Base-by-base conservation (phyloP, 1,140 invertebrate species). In the Reticulitermes speratus region DNA sequence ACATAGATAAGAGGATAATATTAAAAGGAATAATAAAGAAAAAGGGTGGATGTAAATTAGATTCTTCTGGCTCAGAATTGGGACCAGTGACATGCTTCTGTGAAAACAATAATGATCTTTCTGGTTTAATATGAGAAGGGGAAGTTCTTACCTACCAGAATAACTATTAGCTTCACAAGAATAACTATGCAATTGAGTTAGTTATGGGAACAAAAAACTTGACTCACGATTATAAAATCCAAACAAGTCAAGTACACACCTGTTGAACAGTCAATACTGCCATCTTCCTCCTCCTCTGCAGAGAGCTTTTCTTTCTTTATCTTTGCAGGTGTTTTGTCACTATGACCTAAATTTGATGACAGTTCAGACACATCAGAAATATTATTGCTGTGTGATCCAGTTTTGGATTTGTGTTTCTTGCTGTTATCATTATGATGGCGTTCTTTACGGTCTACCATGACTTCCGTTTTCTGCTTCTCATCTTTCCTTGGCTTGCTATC, bases 251-350 rank as follows among this genome's bases (percentile, higher is more conserved):
- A 55, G 52, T 55, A 21, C 87, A 90, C 91, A 93, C 94, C 94
- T 89, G 94, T 94, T 87, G 91, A 93, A 90, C 93, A 93, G 88
- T 94, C 93, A 85, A 94, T 94, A 85, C 93, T 93, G 87, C 93
- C 93, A 87, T 92, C 91, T 52, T 88, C 87, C 81, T 88, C 86
- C 19, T 83, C 44, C 19, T 85, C 44, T 86, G 83, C n/a, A 32
- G 86, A 87, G 23, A 81, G 48, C 85, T 88, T 84, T 38, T 55
- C 87, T 52, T 75, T 87, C n/a, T 48, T 85, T 75, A 38, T 30
- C 12, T 23, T 85, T 0, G 23, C 19, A 30, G 83, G 6, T 2
- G 0, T 84, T 12, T 84, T 84, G 32, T 52, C 48, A 44, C 6
- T 23, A 32, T 30, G 7, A 30, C n/a, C 65, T 84, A 8, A 11